Percentiles rank a stretch among this genome's conserved stretches.
Evolutionary conservation across 2,888 invertebrate species (phyloP).

Genomic region (Platycheirus rosarum): DNA sequence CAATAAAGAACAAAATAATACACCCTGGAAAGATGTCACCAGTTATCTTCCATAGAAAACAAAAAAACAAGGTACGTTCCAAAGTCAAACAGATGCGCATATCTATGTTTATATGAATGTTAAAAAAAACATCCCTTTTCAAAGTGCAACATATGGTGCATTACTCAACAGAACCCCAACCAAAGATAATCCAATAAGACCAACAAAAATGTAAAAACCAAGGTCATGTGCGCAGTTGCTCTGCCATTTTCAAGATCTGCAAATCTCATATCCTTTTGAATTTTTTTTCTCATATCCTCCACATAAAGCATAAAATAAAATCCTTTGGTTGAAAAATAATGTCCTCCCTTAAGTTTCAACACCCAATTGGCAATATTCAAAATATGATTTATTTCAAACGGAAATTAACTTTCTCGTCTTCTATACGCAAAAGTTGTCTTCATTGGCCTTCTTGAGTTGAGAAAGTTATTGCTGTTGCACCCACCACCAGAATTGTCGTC

Average conservation of each 20-base stretch:
- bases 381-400: conserved; percentile 71
- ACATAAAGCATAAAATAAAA: conserved; percentile 2
- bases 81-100: not conserved
- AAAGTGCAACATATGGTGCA: conserved; percentile 31
- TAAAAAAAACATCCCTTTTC: too few species aligned
- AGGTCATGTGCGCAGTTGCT: conserved; percentile 29
- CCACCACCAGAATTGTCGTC: not conserved
- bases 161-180: not conserved
- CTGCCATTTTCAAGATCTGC: conserved; percentile 11
- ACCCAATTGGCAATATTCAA: conserved; percentile 71
- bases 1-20: too few species aligned
- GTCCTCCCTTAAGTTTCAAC: conserved; percentile 35
- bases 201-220: too few species aligned
- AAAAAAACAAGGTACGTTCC: not conserved
- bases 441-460: conserved; percentile 62
- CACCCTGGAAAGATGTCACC: too few species aligned
- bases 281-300: conserved; percentile 11
- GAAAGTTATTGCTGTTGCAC: conserved; percentile 5
- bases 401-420: conserved; percentile 70
- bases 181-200: not conserved
- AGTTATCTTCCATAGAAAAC: too few species aligned
- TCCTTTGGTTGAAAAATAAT: conserved; percentile 27
- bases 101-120: not conserved
- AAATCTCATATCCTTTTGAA: conserved; percentile 46
- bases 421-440: conserved; percentile 61